Evolutionary conservation across 2,113 vertebrate species (phyloP).

Genomic region (Orycteropus afer): DNA sequence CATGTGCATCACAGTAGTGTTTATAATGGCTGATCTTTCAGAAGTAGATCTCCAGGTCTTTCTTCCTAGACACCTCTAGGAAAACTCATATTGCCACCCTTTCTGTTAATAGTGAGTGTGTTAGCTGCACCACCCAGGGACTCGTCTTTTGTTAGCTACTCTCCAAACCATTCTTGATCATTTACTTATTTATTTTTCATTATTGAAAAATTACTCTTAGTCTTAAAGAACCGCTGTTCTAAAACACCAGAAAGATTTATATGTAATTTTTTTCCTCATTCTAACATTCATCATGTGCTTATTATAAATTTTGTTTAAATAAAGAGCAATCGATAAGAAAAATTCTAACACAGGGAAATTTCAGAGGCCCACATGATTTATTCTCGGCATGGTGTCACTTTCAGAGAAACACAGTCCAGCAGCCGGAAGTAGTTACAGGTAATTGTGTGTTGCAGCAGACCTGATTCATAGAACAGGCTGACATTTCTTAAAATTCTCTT

Average conservation of each 20-base stretch:
- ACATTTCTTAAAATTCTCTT: constrained; percentile 3
- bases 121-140: not conserved
- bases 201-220: not conserved
- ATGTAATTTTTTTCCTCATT: not conserved
- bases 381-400: not conserved
- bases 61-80: not conserved
- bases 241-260: not conserved
- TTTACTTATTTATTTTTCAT: not conserved
- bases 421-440: not conserved
- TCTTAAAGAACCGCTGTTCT: not conserved
- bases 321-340: not conserved
- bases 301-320: not conserved
- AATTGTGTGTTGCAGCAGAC: not conserved
- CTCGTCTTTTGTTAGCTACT: too few relatives aligned
- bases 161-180: not conserved
- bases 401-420: not conserved
- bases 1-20: not conserved
- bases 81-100: not conserved
- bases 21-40: not conserved
- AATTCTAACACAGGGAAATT: not conserved
- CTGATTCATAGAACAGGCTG: not conserved
- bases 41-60: not conserved
- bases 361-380: not conserved
- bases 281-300: not conserved
- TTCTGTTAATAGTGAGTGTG: not conserved